A percentile compares a stretch with the other conserved stretches of the same genome.
phyloP scores from a whole-genome alignment of 2,888 invertebrate species.

The Pandemis heparana region DNA sequence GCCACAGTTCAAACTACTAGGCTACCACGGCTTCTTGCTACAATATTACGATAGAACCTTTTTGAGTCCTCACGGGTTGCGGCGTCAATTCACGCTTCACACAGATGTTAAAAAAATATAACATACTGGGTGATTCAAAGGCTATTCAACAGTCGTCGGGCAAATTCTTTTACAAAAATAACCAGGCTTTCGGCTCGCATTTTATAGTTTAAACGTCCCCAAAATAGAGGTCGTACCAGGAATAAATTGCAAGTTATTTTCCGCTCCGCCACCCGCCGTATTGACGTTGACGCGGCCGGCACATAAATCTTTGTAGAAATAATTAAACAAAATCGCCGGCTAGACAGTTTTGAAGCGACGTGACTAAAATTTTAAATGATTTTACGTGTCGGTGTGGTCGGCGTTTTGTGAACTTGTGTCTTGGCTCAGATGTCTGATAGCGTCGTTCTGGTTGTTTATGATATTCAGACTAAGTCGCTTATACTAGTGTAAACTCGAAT shows the following conservation, averaged over 20 bases:
- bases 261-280: constrained; percentile 70
- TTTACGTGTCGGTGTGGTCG: constrained; percentile 13
- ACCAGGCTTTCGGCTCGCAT: not conserved
- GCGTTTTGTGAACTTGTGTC: constrained; percentile 10
- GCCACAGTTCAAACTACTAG: too few relatives aligned
- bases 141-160: not conserved
- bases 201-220: constrained; percentile 17
- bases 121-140: not conserved
- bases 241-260: constrained; percentile 80
- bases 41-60: too few relatives aligned
- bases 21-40: too few relatives aligned
- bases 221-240: constrained; percentile 43
- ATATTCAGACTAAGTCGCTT: too few relatives aligned
- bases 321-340: constrained; percentile 42
- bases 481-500: too few relatives aligned
- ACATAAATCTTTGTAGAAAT: constrained; percentile 40
- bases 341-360: constrained; percentile 41
- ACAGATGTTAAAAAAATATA: not conserved
- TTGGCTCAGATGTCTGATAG: not conserved
- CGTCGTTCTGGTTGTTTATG: too few relatives aligned
- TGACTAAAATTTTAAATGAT: constrained; percentile 23
- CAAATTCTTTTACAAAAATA: not conserved
- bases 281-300: constrained; percentile 61
- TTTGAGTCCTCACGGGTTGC: too few relatives aligned
- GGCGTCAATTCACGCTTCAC: too few relatives aligned